A percentile compares a stretch with the other conserved stretches of the same genome.
Conservation (phyloP, 35 echinoderm and acorn worm species). For the Diadema setosum region DNA sequence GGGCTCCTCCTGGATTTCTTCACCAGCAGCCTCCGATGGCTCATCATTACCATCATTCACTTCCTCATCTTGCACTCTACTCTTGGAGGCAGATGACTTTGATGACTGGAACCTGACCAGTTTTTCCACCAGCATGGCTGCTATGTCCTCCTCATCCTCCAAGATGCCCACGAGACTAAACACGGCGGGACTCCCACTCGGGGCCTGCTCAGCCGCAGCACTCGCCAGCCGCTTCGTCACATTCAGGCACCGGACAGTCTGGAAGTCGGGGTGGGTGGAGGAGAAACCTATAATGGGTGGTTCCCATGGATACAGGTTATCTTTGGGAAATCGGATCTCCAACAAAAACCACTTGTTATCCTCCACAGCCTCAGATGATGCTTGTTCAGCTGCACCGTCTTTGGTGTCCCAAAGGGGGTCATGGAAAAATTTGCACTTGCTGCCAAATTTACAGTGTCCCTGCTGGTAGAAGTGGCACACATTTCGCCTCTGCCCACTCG, state of each 20-base stretch:
- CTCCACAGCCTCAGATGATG: not conserved
- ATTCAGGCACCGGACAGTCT: conserved; percentile 42
- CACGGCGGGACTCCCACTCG: conserved; percentile 36
- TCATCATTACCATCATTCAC: not conserved
- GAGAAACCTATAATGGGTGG: conserved; percentile 53
- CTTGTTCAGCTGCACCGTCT: no score
- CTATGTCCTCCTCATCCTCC: conserved; percentile 46
- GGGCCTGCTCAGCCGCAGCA: not conserved
- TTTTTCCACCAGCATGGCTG: conserved; percentile 15
- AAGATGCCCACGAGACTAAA: conserved; percentile 46
- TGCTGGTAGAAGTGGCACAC: conserved; percentile 47
- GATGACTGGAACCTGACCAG: not conserved
- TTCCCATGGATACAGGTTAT: conserved; percentile 44
- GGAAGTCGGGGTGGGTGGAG: conserved; percentile 30
- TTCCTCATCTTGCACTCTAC: not conserved
- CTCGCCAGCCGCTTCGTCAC: conserved; percentile 30
- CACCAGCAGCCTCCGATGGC: not conserved
- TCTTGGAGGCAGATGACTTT: not conserved
- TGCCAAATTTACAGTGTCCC: conserved; percentile 49
- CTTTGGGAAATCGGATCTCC: conserved; percentile 48
- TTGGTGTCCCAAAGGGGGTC: not conserved
- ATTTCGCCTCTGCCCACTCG: not conserved
- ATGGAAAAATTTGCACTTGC: conserved; percentile 23
- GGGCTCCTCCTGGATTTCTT: not conserved
- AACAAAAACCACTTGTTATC: conserved; percentile 36